These are phyloP conservation scores for Megaceryle maxima DNA, from an alignment of 2,113 vertebrate species.

Conservation along the genomic window DNA sequence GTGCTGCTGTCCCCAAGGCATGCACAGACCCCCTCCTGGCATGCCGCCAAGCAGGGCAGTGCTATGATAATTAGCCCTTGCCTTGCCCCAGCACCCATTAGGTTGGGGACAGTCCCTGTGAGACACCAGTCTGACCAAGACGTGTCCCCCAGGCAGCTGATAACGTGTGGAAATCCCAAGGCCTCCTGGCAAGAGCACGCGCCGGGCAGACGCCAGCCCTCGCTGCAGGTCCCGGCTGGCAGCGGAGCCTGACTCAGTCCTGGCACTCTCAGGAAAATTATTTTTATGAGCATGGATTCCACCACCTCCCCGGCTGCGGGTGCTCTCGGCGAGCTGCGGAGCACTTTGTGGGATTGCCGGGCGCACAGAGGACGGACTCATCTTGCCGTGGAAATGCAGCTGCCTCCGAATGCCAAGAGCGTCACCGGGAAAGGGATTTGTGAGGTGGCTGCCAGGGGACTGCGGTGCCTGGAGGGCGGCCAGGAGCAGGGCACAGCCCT, in stretches of 20 bases:
- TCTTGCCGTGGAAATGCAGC: background rate
- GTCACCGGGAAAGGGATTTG: background rate
- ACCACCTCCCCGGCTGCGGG: background rate
- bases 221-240: background rate
- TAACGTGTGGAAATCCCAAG: background rate
- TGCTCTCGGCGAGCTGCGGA: background rate
- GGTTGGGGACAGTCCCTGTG: background rate
- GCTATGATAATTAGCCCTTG: background rate
- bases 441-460: background rate
- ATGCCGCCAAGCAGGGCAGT: background rate
- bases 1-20: background rate
- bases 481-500: background rate
- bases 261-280: background rate
- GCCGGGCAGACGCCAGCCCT: background rate
- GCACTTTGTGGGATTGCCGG: background rate
- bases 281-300: background rate
- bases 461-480: background rate
- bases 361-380: background rate
- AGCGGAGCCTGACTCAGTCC: constrained; percentile 3
- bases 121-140: background rate
- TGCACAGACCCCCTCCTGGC: background rate
- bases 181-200: background rate
- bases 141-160: background rate
- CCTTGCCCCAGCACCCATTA: background rate
- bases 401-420: background rate